Base-by-base conservation (phyloP, 2,113 vertebrate species). In the Sinosuthora webbiana region DNA sequence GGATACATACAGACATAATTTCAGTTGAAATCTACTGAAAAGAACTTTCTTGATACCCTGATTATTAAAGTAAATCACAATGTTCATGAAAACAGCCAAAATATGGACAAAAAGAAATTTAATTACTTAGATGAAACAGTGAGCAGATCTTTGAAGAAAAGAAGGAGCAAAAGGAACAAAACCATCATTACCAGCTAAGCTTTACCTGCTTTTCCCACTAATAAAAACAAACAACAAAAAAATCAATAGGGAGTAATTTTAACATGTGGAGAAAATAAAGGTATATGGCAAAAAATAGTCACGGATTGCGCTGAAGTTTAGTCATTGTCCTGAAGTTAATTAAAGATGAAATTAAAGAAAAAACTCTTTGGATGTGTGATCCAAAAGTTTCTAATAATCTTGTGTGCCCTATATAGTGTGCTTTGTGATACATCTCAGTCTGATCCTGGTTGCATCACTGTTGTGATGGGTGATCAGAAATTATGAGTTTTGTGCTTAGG, bases 201-300 rank as follows among this genome's bases (percentile, higher is more conserved):
- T 30, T 75, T 41, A 18, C 86, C 41, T 33, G 5, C 49, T 94
- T 95, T 89, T 57, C 50, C 44, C 57, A 64, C 23, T 44, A 81
- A 89, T 92, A 91, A 90, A 95, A 90, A 50, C 8, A 69, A 86
- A 21, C 23, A 80, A 63, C 21, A 79, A 57, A 30, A 63, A 57
- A 89, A 84, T 96, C 94, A 94, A 86, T 95, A 87, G 87, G 52
- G 21, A 90, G 15, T 67, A 94, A 96, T 87, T 95, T 77, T 82
- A 95, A 87, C 63, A 60, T 63, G 47, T 74, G 91, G 83, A 94
- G 92, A 89, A 88, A 39, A 52, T 68, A 92, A 93, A 96, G 50
- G 15, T 67, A 62, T 42, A 69, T 60, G 28, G 44, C 18, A 42
- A 95, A 96, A 94, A 94, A 60, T 35, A 73, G 25, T 55, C 73